Evolutionary conservation across 2,888 invertebrate genomes (phyloP).

Genomic region (Campoplex nolae): DNA sequence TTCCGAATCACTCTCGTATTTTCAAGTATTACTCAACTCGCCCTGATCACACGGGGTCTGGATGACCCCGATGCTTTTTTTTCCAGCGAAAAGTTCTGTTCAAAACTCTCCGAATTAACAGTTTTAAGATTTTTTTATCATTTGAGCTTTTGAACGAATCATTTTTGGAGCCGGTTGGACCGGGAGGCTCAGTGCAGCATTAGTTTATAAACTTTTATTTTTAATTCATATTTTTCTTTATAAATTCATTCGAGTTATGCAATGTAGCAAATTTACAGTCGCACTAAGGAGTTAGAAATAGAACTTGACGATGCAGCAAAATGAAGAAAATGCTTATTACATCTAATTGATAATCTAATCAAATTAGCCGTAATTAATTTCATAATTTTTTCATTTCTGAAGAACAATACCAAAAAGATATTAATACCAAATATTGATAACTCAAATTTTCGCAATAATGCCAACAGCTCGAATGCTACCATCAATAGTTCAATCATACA

Average conservation of each 20-base stretch:
- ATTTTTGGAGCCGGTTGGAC: too few species aligned
- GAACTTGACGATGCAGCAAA: not conserved
- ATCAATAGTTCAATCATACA: not conserved
- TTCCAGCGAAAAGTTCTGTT: not conserved
- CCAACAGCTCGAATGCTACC: not conserved
- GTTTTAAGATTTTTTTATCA: not conserved
- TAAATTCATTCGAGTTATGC: not conserved
- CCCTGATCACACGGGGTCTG: not conserved
- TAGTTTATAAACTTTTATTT: not conserved
- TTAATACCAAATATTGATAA: not conserved
- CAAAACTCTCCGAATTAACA: not conserved
- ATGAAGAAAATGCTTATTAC: not conserved
- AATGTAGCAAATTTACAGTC: not conserved
- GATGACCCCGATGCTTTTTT: not conserved
- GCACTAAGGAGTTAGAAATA: not conserved
- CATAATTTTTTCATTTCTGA: not conserved
- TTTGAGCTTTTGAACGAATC: not conserved
- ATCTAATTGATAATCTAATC: not conserved
- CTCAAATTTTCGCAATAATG: not conserved
- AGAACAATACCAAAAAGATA: constrained; percentile 7
- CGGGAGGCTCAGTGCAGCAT: not conserved
- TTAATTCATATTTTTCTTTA: not conserved
- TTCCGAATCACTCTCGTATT: constrained; percentile 28
- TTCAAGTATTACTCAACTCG: not conserved
- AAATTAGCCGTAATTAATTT: not conserved